Evolutionary conservation across 1,140 invertebrate species (phyloP).

Genomic region (Macrosteles quadrilineatus): DNA sequence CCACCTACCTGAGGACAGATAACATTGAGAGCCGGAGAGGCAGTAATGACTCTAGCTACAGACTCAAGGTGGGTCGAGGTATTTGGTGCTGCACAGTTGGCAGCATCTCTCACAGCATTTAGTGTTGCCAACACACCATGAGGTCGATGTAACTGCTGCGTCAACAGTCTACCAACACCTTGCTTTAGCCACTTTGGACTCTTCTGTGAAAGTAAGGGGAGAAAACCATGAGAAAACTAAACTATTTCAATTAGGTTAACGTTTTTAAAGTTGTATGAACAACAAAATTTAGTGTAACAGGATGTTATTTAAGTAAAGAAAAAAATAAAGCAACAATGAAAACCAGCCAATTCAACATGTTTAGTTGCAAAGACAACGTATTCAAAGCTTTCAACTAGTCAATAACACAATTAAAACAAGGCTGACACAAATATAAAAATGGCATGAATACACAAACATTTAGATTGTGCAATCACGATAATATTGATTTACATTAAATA

Average conservation of each 20-base stretch:
- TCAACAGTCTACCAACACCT: constrained; percentile 61
- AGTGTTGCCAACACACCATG: constrained; percentile 63
- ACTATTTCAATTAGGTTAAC: neutral
- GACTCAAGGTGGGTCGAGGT: constrained; percentile 68
- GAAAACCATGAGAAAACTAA: neutral
- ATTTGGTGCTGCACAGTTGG: constrained; percentile 52
- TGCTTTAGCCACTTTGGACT: constrained; percentile 65
- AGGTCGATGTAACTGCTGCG: constrained; percentile 56
- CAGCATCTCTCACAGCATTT: constrained; percentile 61
- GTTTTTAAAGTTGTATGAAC: neutral
- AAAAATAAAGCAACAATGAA: too few species aligned
- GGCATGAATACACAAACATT: too few species aligned
- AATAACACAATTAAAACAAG: too few species aligned
- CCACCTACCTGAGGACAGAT: neutral
- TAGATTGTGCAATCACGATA: too few species aligned
- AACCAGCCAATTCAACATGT: too few species aligned
- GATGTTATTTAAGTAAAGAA: neutral
- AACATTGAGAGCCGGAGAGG: constrained; percentile 46
- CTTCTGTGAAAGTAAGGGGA: constrained; percentile 32
- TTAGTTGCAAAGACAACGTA: too few species aligned
- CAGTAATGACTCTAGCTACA: constrained; percentile 62
- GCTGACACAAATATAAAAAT: too few species aligned
- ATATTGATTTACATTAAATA: too few species aligned
- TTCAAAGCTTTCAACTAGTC: too few species aligned
- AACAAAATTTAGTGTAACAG: neutral